These are phyloP conservation scores for Drosophila biarmipes DNA, from an alignment of 1,140 invertebrate species.

Conservation along the genomic window DNA sequence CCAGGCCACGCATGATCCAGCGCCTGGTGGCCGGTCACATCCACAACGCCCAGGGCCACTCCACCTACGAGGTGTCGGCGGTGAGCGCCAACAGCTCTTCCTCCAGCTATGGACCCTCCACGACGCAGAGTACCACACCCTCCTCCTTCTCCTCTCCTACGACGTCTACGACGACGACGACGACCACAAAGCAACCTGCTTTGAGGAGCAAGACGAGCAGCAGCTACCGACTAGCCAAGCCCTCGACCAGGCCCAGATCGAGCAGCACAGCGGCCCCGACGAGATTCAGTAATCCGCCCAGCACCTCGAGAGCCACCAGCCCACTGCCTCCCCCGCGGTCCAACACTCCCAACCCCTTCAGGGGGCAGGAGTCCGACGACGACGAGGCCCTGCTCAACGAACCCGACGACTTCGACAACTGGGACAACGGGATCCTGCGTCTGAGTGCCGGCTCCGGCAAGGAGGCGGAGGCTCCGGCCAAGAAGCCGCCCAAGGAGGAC, in stretches of 20 bases:
- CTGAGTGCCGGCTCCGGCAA: conserved; percentile 89
- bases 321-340: neutral
- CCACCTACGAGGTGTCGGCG: conserved; percentile 72
- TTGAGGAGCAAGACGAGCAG: conserved; percentile 59
- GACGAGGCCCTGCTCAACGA: conserved; percentile 79
- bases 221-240: conserved; percentile 52
- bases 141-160: conserved; percentile 5
- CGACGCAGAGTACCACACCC: neutral
- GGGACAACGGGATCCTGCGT: conserved; percentile 88
- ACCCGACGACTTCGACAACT: conserved; percentile 85
- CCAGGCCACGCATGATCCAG: conserved; percentile 86
- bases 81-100: conserved; percentile 66
- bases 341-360: neutral
- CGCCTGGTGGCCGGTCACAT: conserved; percentile 88
- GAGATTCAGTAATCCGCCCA: conserved; percentile 21
- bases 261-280: neutral
- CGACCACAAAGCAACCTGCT: conserved; percentile 5
- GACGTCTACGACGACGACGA: conserved; percentile 26
- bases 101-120: conserved; percentile 18
- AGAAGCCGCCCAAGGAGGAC: conserved; percentile 87
- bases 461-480: conserved; percentile 84
- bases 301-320: conserved; percentile 7
- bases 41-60: conserved; percentile 75
- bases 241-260: conserved; percentile 4
- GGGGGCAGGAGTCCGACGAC: conserved; percentile 1